phyloP scores from a whole-genome alignment of 2,113 vertebrate species.

The Hemicordylus capensis region DNA sequence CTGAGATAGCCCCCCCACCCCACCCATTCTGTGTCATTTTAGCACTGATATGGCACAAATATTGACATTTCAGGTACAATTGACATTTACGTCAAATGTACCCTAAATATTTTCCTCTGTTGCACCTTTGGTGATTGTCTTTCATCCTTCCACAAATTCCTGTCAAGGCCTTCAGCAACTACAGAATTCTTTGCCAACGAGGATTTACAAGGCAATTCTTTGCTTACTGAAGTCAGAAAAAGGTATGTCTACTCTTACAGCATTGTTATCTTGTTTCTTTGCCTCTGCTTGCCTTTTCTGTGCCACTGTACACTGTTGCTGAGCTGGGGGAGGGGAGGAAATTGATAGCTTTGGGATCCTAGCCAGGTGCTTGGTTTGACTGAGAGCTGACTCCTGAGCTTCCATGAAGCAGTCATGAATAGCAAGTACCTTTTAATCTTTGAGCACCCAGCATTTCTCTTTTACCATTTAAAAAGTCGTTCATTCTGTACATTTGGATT shows the following conservation, averaged over 20 bases:
- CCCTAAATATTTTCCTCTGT: not conserved
- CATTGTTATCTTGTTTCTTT: not conserved
- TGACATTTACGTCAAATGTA: not conserved
- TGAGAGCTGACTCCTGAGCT: not conserved
- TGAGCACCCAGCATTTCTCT: not conserved
- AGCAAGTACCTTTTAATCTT: not conserved
- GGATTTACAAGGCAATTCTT: not conserved
- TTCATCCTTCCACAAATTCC: not conserved
- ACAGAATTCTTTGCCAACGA: not conserved
- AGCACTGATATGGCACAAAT: not conserved
- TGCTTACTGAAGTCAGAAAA: not conserved
- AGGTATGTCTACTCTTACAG: not conserved
- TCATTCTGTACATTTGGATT: not conserved
- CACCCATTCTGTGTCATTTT: not conserved
- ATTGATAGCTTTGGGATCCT: not conserved
- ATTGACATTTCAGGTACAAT: not conserved
- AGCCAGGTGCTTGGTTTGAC: not conserved
- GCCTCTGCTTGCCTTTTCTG: not conserved
- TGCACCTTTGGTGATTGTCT: not conserved
- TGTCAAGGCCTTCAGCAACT: not conserved
- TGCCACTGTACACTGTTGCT: not conserved
- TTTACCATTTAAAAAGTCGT: not conserved
- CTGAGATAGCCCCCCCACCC: not conserved
- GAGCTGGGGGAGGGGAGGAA: no score
- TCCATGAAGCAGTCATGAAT: not conserved